A percentile compares a stretch with the other conserved stretches of the same genome.
Conservation (phyloP, 2,797 vertebrate genomes). For the Molossus alvarezi region DNA sequence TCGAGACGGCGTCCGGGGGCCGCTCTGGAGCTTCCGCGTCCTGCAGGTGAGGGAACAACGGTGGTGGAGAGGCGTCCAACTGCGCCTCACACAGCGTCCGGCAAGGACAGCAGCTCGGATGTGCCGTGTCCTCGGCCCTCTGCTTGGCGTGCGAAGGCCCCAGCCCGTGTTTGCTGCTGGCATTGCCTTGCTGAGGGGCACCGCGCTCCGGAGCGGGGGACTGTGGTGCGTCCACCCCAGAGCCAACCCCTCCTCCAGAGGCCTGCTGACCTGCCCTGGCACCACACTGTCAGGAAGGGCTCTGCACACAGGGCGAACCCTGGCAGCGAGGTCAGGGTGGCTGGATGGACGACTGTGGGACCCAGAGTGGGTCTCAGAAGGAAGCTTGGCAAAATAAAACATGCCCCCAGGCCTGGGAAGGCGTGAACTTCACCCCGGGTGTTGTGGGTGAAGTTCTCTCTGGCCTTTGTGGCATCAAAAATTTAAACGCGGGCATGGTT, state of each 20-base stretch:
- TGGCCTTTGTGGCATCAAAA: neutral
- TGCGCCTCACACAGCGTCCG: rapidly evolving
- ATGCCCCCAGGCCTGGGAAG: neutral
- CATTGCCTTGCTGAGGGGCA: neutral
- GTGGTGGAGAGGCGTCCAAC: neutral
- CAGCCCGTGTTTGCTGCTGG: neutral
- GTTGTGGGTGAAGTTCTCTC: neutral
- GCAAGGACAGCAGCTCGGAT: rapidly evolving
- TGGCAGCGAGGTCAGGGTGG: neutral
- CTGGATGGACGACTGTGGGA: too few relatives aligned
- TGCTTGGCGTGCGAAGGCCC: rapidly evolving
- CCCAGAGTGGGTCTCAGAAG: neutral
- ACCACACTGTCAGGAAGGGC: neutral
- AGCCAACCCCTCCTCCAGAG: neutral
- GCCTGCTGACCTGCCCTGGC: neutral
- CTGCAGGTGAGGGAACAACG: neutral
- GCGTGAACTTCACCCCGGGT: rapidly evolving
- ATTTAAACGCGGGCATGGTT: neutral
- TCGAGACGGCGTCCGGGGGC: neutral
- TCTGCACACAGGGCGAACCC: neutral
- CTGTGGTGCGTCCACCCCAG: neutral
- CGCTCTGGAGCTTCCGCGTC: neutral
- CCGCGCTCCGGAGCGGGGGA: neutral
- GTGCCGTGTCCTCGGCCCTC: rapidly evolving
- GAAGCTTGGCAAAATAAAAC: neutral